A percentile compares a stretch with the other conserved stretches of the same genome.
These are phyloP conservation scores for Craterocephalus amniculus DNA, from an alignment of 2,797 vertebrate species.

Conservation along the genomic window DNA sequence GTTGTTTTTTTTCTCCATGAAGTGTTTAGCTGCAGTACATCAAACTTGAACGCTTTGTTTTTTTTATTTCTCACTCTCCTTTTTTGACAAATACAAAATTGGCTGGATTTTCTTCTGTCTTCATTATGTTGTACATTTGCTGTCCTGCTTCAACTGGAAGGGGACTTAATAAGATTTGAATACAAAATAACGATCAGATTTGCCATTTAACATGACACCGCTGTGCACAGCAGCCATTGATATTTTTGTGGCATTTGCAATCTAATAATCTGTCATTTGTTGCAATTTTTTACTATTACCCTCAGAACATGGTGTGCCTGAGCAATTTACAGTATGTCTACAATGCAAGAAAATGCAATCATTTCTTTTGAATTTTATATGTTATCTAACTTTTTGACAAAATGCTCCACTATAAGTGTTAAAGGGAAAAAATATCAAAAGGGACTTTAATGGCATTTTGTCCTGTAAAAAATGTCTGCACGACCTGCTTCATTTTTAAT, in stretches of 20 bases:
- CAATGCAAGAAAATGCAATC: slow-evolving; percentile 16
- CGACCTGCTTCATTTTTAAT: slow-evolving; percentile 52
- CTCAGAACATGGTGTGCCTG: background rate
- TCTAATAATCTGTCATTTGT: background rate
- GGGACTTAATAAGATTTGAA: slow-evolving; percentile 16
- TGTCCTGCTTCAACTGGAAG: background rate
- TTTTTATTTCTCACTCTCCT: background rate
- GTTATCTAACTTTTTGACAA: slow-evolving; percentile 30
- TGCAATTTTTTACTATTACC: background rate
- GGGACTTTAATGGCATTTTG: slow-evolving; percentile 54
- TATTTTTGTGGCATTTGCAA: slow-evolving; percentile 16
- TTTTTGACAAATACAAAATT: background rate
- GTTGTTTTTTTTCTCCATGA: background rate
- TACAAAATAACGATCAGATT: slow-evolving; percentile 16
- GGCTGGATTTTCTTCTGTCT: background rate
- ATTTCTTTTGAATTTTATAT: slow-evolving; percentile 29
- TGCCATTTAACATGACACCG: slow-evolving; percentile 21
- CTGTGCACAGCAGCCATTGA: slow-evolving; percentile 7
- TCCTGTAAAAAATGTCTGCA: slow-evolving; percentile 37
- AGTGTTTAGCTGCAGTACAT: background rate
- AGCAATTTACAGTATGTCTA: slow-evolving; percentile 1
- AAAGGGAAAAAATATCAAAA: slow-evolving; percentile 50
- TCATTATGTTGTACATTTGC: slow-evolving; percentile 1
- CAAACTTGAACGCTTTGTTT: background rate
- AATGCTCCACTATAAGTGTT: slow-evolving; percentile 34